phyloP scores from a whole-genome alignment of 2,888 invertebrate genomes.

The Pterobdella sp. region DNA sequence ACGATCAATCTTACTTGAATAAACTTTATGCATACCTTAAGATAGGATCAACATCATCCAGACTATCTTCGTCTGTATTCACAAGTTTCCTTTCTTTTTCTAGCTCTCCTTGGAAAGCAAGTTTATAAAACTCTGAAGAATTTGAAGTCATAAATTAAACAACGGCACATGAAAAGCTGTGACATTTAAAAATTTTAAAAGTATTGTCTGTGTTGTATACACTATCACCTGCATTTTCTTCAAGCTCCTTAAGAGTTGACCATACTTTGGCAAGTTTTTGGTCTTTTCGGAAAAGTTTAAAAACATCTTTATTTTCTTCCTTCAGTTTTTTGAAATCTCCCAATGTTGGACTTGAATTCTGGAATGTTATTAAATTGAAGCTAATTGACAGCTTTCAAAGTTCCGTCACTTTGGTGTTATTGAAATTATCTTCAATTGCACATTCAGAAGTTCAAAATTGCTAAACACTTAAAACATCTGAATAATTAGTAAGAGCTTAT shows the following conservation, averaged over 20 bases:
- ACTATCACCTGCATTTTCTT: neutral
- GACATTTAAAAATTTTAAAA: neutral
- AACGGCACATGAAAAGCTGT: neutral
- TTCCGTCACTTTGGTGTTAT: too few species aligned
- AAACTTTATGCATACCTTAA: too few species aligned
- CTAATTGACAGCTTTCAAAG: too few species aligned
- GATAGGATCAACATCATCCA: neutral
- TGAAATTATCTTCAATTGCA: too few species aligned
- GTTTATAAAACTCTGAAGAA: neutral
- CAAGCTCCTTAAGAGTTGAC: neutral
- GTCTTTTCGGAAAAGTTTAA: neutral
- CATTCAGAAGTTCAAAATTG: too few species aligned
- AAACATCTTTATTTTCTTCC: neutral
- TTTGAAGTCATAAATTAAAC: too few species aligned
- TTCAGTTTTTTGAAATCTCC: neutral
- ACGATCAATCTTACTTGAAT: too few species aligned
- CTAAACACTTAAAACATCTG: too few species aligned
- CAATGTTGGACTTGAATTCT: constrained; percentile 4
- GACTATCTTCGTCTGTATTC: neutral
- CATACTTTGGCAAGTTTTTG: neutral
- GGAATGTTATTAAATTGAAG: neutral
- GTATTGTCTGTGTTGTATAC: neutral
- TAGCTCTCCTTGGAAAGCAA: too few species aligned
- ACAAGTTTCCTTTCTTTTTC: too few species aligned
- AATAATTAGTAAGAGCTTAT: too few species aligned